These are phyloP conservation scores for Spatula versicolor DNA, from an alignment of 2,797 vertebrate genomes.

Conservation along the genomic window DNA sequence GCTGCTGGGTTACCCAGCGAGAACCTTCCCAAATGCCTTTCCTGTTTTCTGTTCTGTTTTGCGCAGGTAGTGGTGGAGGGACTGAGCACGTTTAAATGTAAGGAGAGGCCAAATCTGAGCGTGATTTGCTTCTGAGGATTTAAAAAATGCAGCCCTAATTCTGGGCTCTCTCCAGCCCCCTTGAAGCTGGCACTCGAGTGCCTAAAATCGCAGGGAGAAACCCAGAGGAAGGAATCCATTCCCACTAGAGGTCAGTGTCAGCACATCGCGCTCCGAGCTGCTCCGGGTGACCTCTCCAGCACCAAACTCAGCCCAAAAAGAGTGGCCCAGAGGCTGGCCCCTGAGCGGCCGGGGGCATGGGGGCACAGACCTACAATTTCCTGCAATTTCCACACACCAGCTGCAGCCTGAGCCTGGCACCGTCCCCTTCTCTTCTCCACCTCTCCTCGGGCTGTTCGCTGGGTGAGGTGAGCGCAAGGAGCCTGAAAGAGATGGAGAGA, in stretches of 20 bases:
- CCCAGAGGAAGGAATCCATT: not conserved
- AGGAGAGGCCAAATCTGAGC: not conserved
- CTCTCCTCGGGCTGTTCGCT: not conserved
- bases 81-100: not conserved
- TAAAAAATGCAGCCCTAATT: not conserved
- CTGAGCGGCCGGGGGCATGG: not conserved
- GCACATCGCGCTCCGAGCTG: not conserved
- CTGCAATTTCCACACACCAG: too few relatives aligned
- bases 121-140: not conserved
- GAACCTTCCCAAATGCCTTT: not conserved
- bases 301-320: not conserved
- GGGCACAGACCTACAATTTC: not conserved
- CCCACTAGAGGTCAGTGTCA: constrained; percentile 62
- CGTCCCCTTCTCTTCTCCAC: not conserved
- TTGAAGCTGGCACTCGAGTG: not conserved
- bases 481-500: not conserved
- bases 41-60: not conserved
- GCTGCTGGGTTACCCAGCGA: not conserved
- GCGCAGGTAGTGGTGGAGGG: not conserved
- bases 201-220: not conserved
- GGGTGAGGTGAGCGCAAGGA: not conserved
- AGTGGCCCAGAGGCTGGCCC: not conserved
- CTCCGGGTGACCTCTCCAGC: not conserved
- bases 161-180: not conserved
- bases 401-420: not conserved